Base-by-base conservation (phyloP, 1,140 invertebrate species). In the Zophobas morio region DNA sequence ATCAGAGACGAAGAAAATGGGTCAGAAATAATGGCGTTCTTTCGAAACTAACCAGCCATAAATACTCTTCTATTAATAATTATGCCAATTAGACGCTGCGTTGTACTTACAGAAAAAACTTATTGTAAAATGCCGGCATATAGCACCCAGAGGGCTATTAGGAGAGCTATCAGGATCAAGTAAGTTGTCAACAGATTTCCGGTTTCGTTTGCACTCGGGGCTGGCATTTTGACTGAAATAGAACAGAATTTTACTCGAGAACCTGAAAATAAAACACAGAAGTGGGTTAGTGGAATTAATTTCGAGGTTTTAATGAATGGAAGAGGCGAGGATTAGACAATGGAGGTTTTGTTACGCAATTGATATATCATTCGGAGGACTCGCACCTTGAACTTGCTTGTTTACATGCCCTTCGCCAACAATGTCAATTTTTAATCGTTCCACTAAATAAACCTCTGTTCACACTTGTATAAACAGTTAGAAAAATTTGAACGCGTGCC, bases 61-160 rank as follows among this genome's bases (percentile, higher is more conserved):
- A 51, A 51, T 51, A 51, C 4, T 46, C 3, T 46, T 46, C 42
- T 46, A 4, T 3, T 4, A 46, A 46, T 46, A 46, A 8, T 8
- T 8, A 8, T 3, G 42, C 3, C 8, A 46, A 46, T 46, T 46
- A 8, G 8, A 46, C 6, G 54, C 6, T 34, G 3, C 6, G 6
- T 34, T 20, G 20, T 20, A 20, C 20, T 20, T 20, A 20, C 60
- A 0, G 39, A 1, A 20, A 51, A 4, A 20, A 51, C 49, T 66
- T 66, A 66, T 39, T 66, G 60, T 39, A 66, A 42, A 39, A 81
- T 53, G 40, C 79, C 79, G 46, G 79, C 71, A 56, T 81, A 81
- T 1, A 81, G 72, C 4, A 81, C 75, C 79, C 79, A 81, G 32
- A 81, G 54, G n/a, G 77, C 74, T 75, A 81, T 77, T 37, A 81